A percentile compares a stretch with the other conserved stretches of the same genome.
phyloP scores from a whole-genome alignment of 35 echinoderm and acorn worm species.

The Eucidaris tribuloides region DNA sequence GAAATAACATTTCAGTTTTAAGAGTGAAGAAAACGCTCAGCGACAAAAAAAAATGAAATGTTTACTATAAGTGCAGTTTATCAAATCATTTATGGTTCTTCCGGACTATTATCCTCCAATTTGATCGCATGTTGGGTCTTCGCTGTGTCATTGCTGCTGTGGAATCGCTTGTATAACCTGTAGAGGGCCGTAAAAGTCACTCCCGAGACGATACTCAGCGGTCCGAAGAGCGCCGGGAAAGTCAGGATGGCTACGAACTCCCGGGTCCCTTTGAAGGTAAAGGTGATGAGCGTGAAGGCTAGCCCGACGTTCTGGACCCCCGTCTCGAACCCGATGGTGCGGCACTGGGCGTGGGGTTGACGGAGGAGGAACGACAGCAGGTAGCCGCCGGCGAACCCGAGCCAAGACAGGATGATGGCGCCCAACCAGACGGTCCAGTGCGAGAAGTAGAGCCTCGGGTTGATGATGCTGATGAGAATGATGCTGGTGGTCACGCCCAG shows the following conservation, averaged over 20 bases:
- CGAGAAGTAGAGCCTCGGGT: conserved; percentile 65
- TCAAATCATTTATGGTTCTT: too few species aligned
- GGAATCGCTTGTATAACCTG: neutral
- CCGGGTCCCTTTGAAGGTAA: conserved; percentile 47
- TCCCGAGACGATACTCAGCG: neutral
- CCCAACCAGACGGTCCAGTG: conserved; percentile 83
- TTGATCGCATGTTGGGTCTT: too few species aligned
- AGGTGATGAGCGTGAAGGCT: conserved; percentile 51
- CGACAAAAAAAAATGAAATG: too few species aligned
- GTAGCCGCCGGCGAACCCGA: conserved; percentile 61
- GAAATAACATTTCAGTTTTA: too few species aligned
- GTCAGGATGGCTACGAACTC: conserved; percentile 36
- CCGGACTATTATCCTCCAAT: too few species aligned
- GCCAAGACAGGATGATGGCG: conserved; percentile 11
- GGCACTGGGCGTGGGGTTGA: conserved; percentile 58
- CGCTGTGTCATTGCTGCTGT: too few species aligned
- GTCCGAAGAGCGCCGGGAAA: conserved; percentile 64
- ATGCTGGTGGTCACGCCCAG: conserved; percentile 48
- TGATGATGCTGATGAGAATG: conserved; percentile 63
- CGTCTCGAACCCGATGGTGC: conserved; percentile 82
- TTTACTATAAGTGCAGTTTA: too few species aligned
- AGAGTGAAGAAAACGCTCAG: too few species aligned
- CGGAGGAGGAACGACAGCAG: conserved; percentile 57
- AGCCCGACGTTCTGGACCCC: conserved; percentile 82
- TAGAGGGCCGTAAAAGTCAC: neutral